Evolutionary conservation across 1,140 invertebrate species (phyloP).

Genomic region (Ostrea edulis): DNA sequence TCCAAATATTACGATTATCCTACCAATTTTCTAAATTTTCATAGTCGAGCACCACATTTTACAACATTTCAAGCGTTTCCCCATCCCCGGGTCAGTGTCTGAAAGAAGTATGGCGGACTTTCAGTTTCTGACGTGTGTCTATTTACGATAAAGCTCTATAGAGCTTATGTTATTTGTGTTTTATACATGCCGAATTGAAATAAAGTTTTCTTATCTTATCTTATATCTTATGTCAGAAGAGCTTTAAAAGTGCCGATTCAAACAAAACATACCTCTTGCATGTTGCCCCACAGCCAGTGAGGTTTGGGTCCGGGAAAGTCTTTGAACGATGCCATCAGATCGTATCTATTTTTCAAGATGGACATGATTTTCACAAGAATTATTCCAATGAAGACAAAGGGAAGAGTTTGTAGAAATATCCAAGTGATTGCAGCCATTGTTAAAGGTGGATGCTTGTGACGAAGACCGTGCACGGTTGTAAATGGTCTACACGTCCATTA

Average conservation of each 20-base stretch:
- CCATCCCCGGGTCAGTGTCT: neutral
- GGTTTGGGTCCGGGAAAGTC: constrained; percentile 62
- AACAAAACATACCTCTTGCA: constrained; percentile 50
- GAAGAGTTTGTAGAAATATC: constrained; percentile 41
- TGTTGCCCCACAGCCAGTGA: constrained; percentile 61
- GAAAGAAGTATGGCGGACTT: neutral
- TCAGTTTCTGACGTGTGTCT: neutral
- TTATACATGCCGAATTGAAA: neutral
- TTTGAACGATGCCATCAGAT: constrained; percentile 52
- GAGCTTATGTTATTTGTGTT: no score
- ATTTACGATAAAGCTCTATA: neutral
- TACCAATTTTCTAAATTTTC: no score
- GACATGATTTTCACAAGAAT: constrained; percentile 54
- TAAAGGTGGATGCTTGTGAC: no score
- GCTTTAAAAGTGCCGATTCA: neutral
- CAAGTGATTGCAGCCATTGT: constrained; percentile 47
- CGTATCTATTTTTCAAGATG: constrained; percentile 46
- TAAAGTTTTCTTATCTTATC: neutral
- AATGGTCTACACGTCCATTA: no score
- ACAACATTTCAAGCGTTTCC: no score
- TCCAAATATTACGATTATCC: no score
- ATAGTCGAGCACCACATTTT: no score
- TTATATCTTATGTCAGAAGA: neutral
- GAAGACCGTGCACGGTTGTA: no score
- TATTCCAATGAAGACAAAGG: constrained; percentile 44